Conservation (phyloP, 2,888 invertebrate species). For the Cheilosia vernalis region DNA sequence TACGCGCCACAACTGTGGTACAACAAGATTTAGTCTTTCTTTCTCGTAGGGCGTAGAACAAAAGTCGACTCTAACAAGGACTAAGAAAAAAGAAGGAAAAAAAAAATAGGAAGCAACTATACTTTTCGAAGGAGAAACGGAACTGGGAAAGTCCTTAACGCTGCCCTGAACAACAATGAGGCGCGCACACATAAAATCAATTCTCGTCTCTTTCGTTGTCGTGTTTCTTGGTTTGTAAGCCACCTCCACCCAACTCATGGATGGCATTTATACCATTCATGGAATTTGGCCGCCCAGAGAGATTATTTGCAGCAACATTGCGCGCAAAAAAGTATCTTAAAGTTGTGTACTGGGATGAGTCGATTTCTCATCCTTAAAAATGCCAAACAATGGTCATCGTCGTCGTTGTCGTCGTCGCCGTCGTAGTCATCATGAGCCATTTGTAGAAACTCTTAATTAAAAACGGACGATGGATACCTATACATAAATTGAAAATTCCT, state of each 20-base stretch:
- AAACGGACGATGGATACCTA: conserved; percentile 72
- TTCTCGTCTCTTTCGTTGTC: conserved; percentile 29
- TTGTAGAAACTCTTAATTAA: conserved; percentile 73
- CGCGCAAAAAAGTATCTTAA: conserved; percentile 32
- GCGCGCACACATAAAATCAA: conserved; percentile 59
- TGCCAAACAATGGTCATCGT: conserved; percentile 70
- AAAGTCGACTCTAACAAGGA: conserved; percentile 56
- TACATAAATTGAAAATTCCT: conserved; percentile 73
- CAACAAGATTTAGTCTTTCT: conserved; percentile 41
- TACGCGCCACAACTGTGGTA: conserved; percentile 19
- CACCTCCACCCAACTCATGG: conserved; percentile 32
- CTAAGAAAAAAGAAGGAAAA: conserved; percentile 15
- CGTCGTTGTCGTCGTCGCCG: conserved; percentile 26
- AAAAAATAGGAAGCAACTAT: conserved; percentile 25
- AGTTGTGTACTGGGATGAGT: conserved; percentile 23
- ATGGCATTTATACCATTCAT: conserved; percentile 22
- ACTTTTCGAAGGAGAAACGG: conserved; percentile 26
- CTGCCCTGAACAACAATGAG: conserved; percentile 61
- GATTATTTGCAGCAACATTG: conserved; percentile 5
- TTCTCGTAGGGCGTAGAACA: conserved; percentile 18
- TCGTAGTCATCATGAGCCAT: conserved; percentile 67
- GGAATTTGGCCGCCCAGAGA: conserved; percentile 19
- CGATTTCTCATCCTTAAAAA: conserved; percentile 55
- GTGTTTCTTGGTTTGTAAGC: conserved; percentile 36
- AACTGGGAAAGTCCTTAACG: conserved; percentile 47